Evolutionary conservation across 2,113 vertebrate species (phyloP).

Genomic region (Echinops telfairi): DNA sequence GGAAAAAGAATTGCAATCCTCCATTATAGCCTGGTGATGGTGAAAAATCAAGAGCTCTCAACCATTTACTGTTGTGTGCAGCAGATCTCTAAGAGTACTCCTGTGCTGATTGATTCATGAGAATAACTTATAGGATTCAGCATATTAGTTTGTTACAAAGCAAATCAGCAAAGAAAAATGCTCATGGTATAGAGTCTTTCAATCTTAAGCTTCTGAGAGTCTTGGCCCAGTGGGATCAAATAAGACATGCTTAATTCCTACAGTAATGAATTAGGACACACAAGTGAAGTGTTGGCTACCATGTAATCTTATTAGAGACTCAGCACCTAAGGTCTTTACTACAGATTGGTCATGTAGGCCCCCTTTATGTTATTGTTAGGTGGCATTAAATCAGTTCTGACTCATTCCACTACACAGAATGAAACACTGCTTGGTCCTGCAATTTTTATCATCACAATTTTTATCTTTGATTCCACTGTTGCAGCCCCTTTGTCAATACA

Average conservation of each 20-base stretch:
- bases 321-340: not conserved
- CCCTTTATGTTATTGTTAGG: too few relatives aligned
- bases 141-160: slow-evolving; percentile 22
- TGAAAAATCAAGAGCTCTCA: not conserved
- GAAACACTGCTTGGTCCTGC: too few relatives aligned
- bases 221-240: not conserved
- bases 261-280: not conserved
- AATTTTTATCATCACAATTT: too few relatives aligned
- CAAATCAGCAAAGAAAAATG: slow-evolving; percentile 48
- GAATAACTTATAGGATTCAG: not conserved
- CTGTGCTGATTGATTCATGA: not conserved
- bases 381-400: too few relatives aligned
- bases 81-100: not conserved
- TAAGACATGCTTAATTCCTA: slow-evolving; percentile 12
- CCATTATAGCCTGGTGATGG: too few relatives aligned
- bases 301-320: slow-evolving; percentile 14
- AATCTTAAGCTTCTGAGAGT: slow-evolving; percentile 26
- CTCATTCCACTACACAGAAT: too few relatives aligned
- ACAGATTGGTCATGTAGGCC: not conserved
- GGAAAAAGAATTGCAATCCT: too few relatives aligned
- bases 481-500: too few relatives aligned
- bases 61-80: not conserved
- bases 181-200: not conserved
- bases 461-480: too few relatives aligned
- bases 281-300: not conserved